Evolutionary conservation across 1,140 invertebrate species (phyloP), one percentile per base, ranked within the genome.

Genomic region (Cydia strobilella): DNA sequence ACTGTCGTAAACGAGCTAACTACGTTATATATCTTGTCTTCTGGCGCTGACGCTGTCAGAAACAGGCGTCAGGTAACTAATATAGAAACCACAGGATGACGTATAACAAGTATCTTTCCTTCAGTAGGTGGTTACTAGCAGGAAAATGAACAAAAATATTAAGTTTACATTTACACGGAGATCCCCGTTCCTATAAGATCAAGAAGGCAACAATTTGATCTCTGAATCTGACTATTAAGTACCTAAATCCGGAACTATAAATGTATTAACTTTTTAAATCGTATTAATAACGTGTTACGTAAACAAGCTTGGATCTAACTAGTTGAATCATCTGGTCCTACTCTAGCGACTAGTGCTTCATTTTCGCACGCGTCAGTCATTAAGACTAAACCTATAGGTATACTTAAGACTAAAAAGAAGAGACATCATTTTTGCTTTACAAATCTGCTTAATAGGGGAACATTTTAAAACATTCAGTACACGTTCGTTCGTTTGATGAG

Each of bases 321-420:
- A 59, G 71, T 76, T 78, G 75, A 78, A 27, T 80, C 79, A 80
- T 74, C 23, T n/a, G 12, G 35, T 1, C 10, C 0, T 39, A 39
- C 10, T 39, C 0, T 39, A 31, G 42, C 12, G 59, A 23, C 59
- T 63, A 2, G 23, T 63, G 20, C 15, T 63, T 63, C 13, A 27
- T 74, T n/a, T n/a, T n/a, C n/a, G n/a, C n/a, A n/a, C n/a, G n/a
- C n/a, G n/a, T n/a, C n/a, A n/a, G n/a, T n/a, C n/a, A n/a, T n/a
- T n/a, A n/a, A n/a, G n/a, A n/a, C n/a, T n/a, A n/a, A n/a, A n/a
- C n/a, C n/a, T n/a, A n/a, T n/a, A n/a, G n/a, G n/a, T n/a, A n/a
- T n/a, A 42, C 42, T 13, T 45, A 39, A 10, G 35, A 35, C 6
- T 35, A 45, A 45, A 45, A 45, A 45, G 10, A 45, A 45, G 12